Conservation (phyloP, 2,113 vertebrate species). For the Lepisosteus oculatus region DNA sequence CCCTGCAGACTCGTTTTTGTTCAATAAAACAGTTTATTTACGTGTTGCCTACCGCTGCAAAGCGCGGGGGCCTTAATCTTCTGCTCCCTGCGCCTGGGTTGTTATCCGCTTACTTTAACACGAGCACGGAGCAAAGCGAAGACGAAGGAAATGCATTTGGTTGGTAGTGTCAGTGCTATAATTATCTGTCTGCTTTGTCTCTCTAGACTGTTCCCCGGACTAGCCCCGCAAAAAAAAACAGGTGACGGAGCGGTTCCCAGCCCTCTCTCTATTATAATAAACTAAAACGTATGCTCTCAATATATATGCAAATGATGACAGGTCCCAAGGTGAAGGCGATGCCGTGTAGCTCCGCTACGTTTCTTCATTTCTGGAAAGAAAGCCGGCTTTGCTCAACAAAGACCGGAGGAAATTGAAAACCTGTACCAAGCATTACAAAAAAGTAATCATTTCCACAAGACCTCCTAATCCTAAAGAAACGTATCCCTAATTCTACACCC, state of each 20-base stretch:
- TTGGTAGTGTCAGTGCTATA: constrained; percentile 53
- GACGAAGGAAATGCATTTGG: constrained; percentile 17
- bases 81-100: constrained; percentile 16
- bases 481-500: constrained; percentile 59
- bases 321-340: constrained; percentile 68
- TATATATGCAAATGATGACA: constrained; percentile 82
- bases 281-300: constrained; percentile 82
- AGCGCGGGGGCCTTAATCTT: constrained; percentile 33
- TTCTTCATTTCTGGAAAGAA: constrained; percentile 70
- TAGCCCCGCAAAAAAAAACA: constrained; percentile 60
- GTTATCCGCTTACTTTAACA: constrained; percentile 52
- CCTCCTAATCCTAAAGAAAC: constrained; percentile 66
- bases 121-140: constrained; percentile 44
- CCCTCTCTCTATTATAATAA: constrained; percentile 65
- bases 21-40: constrained; percentile 31
- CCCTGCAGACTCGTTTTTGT: neutral
- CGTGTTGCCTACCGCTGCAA: neutral
- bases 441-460: constrained; percentile 67
- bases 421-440: constrained; percentile 65
- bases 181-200: constrained; percentile 66
- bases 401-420: constrained; percentile 71
- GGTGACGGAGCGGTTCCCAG: constrained; percentile 60
- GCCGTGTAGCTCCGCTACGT: constrained; percentile 59
- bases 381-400: constrained; percentile 61
- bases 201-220: constrained; percentile 56